Evolutionary conservation across 2,888 invertebrate genomes (phyloP).

Genomic region (Dasysyrphus tricinctus): DNA sequence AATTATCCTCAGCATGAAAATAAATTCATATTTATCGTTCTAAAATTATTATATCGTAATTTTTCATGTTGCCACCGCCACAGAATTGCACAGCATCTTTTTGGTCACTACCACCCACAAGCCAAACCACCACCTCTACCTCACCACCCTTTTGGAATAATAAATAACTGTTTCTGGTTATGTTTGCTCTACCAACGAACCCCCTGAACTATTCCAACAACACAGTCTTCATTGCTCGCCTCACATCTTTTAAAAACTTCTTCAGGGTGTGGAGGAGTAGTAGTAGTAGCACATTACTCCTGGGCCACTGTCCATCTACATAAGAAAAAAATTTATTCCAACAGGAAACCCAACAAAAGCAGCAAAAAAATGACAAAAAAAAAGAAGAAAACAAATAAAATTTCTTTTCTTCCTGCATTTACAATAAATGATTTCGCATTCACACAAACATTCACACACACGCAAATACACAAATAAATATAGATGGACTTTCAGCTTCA

Average conservation of each 20-base stretch:
- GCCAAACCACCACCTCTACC: neutral
- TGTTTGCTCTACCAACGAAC: conserved; percentile 45
- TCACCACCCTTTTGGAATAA: conserved; percentile 66
- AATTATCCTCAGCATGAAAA: conserved; percentile 77
- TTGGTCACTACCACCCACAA: conserved; percentile 33
- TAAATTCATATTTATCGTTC: conserved; percentile 79
- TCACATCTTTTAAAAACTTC: conserved; percentile 59
- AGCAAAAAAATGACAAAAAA: conserved; percentile 50
- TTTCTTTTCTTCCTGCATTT: conserved; percentile 74
- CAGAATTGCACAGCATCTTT: conserved; percentile 40
- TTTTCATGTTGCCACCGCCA: conserved; percentile 78
- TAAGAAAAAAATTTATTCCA: conserved; percentile 61
- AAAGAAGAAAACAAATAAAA: conserved; percentile 61
- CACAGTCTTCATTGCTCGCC: conserved; percentile 20
- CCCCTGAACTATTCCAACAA: conserved; percentile 11
- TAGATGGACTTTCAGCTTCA: conserved; percentile 48
- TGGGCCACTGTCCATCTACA: conserved; percentile 68
- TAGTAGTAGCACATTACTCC: conserved; percentile 44
- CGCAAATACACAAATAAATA: conserved; percentile 32
- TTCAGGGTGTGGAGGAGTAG: conserved; percentile 14
- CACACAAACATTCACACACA: conserved; percentile 20
- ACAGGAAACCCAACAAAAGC: conserved; percentile 59
- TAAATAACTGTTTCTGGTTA: conserved; percentile 74
- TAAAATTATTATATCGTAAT: conserved; percentile 79
- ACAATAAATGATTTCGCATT: conserved; percentile 72